These are phyloP conservation scores for Gymnarchus niloticus DNA, from an alignment of 2,113 vertebrate species.

Conservation along the genomic window DNA sequence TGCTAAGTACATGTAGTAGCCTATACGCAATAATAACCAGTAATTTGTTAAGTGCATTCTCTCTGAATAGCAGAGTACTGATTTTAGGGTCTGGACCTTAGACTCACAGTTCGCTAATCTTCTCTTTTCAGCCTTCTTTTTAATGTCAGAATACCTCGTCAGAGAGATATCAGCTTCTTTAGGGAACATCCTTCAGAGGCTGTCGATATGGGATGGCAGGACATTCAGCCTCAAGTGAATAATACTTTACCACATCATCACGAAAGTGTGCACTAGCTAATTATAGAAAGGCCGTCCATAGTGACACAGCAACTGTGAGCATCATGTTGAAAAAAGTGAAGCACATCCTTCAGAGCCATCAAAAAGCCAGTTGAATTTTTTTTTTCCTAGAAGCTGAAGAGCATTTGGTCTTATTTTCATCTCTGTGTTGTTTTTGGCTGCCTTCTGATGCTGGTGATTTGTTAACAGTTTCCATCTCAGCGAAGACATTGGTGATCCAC, in stretches of 20 bases:
- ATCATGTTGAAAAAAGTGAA: background rate
- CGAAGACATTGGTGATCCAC: background rate
- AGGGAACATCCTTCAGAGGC: background rate
- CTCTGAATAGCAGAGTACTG: background rate
- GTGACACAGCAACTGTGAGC: background rate
- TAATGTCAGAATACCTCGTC: background rate
- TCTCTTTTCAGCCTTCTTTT: background rate
- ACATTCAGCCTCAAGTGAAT: background rate
- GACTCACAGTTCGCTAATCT: background rate
- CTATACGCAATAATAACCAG: too few species aligned
- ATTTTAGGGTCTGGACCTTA: background rate
- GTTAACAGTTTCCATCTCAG: background rate
- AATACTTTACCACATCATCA: background rate
- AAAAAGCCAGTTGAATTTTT: too few species aligned
- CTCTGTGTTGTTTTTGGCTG: background rate
- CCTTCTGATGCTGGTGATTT: background rate
- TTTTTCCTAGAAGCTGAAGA: too few species aligned
- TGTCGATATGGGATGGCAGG: background rate
- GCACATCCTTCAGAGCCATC: background rate
- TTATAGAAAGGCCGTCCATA: background rate
- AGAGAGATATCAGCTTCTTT: background rate
- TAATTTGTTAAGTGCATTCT: background rate
- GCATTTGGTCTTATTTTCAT: background rate
- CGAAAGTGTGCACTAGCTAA: background rate
- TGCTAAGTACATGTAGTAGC: background rate